Evolutionary conservation across 2,113 vertebrate species (phyloP), one percentile per base, ranked within the genome.

Genomic region (Melanerpes formicivorus): DNA sequence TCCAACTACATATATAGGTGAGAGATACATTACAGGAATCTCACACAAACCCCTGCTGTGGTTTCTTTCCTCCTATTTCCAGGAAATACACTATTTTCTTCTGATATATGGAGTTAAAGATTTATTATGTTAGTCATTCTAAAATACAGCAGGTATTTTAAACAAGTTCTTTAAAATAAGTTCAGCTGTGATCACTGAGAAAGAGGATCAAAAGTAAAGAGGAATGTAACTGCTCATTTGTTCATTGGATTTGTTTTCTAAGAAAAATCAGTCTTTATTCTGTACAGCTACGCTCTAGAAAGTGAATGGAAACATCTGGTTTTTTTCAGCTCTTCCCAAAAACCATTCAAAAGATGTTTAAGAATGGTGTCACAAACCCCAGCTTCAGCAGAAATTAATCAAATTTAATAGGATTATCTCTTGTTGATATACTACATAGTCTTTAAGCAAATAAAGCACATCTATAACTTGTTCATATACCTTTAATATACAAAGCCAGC

Each of bases 31-130:
- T 44, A 44, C 42, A 44, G 42, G 42, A 44, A 44, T 13, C 32
- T 32, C 18, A 44, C 8, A 75, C 1, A 27, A 6, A 60, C 1
- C 3, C 2, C 6, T 27, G 3, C 14, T 40, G 2, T 11, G 8
- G 27, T 23, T 27, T 44, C 22, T 58, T 50, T 27, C 10, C 8
- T 73, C 58, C 18, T 2, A 54, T 16, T 63, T 66, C 34, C 71
- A 90, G 15, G 66, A 73, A 60, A 63, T 0, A 69, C 69, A 19
- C 27, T 7, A 26, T 65, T 56, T 58, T 34, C 26, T 79, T 80
- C 10, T 52, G 7, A 19, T 30, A 26, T 6, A 29, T 5, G 44
- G 2, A 58, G 34, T 34, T 55, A 13, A 9, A 80, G 11, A 67
- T 29, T 30, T 60, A 54, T 37, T 55, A 40, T 5, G 9, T 16